Evolutionary conservation across 2,888 invertebrate species (phyloP).

Genomic region (Drosophila melanosoma): DNA sequence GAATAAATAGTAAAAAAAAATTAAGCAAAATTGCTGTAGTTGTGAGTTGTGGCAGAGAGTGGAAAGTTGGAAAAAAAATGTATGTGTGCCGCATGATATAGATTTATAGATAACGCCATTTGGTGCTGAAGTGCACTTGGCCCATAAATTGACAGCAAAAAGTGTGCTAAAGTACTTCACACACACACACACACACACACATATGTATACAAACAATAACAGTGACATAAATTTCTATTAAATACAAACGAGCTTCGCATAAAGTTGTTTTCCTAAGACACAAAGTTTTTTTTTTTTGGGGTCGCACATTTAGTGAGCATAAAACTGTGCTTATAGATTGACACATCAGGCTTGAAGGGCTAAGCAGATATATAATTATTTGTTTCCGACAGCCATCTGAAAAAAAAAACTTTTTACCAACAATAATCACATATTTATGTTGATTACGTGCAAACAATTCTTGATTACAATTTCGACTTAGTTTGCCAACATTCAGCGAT

Average conservation of each 20-base stretch:
- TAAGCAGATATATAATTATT: conserved; percentile 4
- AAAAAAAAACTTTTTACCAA: conserved; percentile 2
- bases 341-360: conserved; percentile 15
- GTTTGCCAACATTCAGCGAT: not conserved
- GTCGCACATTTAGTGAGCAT: conserved; percentile 17
- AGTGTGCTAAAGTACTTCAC: conserved; percentile 57
- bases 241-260: conserved; percentile 63
- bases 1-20: not conserved
- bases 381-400: not conserved
- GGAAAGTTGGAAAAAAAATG: not conserved
- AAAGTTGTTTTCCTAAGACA: conserved; percentile 31
- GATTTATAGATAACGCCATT: conserved; percentile 44
- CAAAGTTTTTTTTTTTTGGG: conserved; percentile 58
- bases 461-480: not conserved
- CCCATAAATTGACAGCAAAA: conserved; percentile 69
- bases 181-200: conserved; percentile 25
- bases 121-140: conserved; percentile 36
- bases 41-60: not conserved
- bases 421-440: not conserved
- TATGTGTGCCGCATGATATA: not conserved
- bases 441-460: conserved; percentile 3
- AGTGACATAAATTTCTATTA: conserved; percentile 70
- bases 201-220: not conserved
- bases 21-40: not conserved
- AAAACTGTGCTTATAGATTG: conserved; percentile 23